Base-by-base conservation (phyloP, 2,113 vertebrate species). In the Equus przewalskii region DNA sequence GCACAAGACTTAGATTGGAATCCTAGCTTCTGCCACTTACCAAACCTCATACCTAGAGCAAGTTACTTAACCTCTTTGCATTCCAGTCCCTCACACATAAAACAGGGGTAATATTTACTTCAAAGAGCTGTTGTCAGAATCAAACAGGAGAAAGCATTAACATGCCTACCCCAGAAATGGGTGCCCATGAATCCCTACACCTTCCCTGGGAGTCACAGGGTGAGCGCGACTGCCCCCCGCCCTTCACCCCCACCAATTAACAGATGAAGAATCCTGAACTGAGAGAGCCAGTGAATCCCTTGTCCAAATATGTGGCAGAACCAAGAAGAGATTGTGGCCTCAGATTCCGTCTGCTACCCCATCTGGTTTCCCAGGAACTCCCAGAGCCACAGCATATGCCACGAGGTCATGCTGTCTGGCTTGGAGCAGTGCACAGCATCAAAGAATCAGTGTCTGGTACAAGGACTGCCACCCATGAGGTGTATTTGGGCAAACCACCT, bases 81-180 rank as follows among this genome's bases (percentile, higher is more conserved):
- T 44, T 84, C 46, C 28, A 60, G 26, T 64, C 26, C 19, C 41
- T 96, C 26, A 18, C 41, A 24, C 76, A 69, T 69, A 51, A 87
- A 94, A 46, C 24, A 92, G 30, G 89, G n/a, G n/a, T 62, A n/a
- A 56, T 82, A 75, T 87, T 92, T 79, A 70, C 62, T 91, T 91
- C 60, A 33, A 60, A 97, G 58, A 78, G 33, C 36, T 76, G 3
- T 46, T 60, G 28, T 70, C 65, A 54, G 36, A 36, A 80, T 81
- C 58, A 76, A 92, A 69, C 4, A 67, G 49, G 83, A 86, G 16
- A 89, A 91, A 41, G 30, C 36, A 82, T 36, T 15, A 26, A 54
- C 58, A 33, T 24, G 3, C 30, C n/a, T 54, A 0, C 41, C 13
- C 24, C 28, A 62, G 73, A 70, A 49, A 51, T 14, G 22, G 16